Percentiles rank a stretch among this genome's conserved stretches.
phyloP scores from a whole-genome alignment of 2,113 vertebrate genomes.

The Speoplatyrhinus poulsoni region DNA sequence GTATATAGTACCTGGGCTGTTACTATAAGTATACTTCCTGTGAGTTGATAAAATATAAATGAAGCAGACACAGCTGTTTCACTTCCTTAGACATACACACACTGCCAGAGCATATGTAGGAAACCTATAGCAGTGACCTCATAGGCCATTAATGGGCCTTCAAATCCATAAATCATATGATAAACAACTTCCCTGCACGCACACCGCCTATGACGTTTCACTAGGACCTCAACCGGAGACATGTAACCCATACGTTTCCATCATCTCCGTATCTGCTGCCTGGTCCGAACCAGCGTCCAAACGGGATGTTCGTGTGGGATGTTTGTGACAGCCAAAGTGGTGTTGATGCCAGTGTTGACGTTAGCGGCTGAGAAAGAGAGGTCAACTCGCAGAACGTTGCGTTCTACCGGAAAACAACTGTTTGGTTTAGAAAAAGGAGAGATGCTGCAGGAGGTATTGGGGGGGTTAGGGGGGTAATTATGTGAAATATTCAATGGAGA shows the following conservation, averaged over 20 bases:
- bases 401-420: constrained; percentile 44
- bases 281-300: constrained; percentile 54
- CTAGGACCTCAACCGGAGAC: constrained; percentile 35
- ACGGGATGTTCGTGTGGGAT: constrained; percentile 58
- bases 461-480: too few species aligned
- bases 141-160: too few species aligned
- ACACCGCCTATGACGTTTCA: constrained; percentile 41
- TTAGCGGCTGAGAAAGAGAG: constrained; percentile 47
- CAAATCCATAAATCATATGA: constrained; percentile 27
- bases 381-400: constrained; percentile 24
- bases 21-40: too few species aligned
- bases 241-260: constrained; percentile 34
- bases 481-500: constrained; percentile 9
- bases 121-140: too few species aligned
- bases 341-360: constrained; percentile 59
- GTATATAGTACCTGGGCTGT: too few species aligned
- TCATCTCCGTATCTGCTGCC: constrained; percentile 62
- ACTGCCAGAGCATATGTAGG: background rate
- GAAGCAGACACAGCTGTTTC: background rate
- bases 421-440: constrained; percentile 33
- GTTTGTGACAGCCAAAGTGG: constrained; percentile 71
- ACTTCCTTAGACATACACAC: constrained; percentile 15
- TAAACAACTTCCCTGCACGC: constrained; percentile 37
- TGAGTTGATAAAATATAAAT: too few species aligned
- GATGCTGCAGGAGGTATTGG: too few species aligned